Evolutionary conservation across 1,140 invertebrate genomes (phyloP).

Genomic region (Penaeus chinensis): DNA sequence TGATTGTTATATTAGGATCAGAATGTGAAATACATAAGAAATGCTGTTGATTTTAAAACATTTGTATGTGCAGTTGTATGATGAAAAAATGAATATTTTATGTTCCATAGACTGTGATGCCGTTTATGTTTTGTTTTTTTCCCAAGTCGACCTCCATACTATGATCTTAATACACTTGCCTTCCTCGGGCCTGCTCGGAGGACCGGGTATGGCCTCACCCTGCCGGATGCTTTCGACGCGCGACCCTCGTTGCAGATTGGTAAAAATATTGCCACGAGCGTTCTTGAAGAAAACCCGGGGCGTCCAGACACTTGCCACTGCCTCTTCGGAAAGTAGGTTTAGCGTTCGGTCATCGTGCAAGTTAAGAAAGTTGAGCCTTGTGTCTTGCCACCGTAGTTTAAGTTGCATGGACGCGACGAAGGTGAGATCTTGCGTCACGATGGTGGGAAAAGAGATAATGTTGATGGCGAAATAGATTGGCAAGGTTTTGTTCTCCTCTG

Average conservation of each 20-base stretch:
- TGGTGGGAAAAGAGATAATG: constrained; percentile 56
- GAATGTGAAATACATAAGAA: no score
- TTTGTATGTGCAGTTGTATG: no score
- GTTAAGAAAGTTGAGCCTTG: constrained; percentile 54
- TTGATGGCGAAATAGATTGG: constrained; percentile 40
- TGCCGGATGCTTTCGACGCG: constrained; percentile 48
- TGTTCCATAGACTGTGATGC: not conserved
- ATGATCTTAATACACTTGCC: constrained; percentile 27
- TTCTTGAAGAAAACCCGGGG: constrained; percentile 60
- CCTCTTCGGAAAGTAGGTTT: constrained; percentile 51
- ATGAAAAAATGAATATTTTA: no score
- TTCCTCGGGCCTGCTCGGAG: constrained; percentile 40
- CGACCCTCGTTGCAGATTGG: constrained; percentile 55
- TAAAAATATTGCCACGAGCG: constrained; percentile 59
- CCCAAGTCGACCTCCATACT: not conserved
- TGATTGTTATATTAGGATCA: no score
- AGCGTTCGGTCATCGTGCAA: constrained; percentile 55
- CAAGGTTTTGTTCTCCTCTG: constrained; percentile 3
- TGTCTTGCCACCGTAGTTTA: constrained; percentile 52
- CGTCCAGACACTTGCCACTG: constrained; percentile 46
- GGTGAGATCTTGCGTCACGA: constrained; percentile 57
- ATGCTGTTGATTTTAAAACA: no score
- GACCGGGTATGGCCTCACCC: constrained; percentile 9
- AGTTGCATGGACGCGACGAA: constrained; percentile 47
- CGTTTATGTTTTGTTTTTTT: not conserved